These are phyloP conservation scores for Bothrops jararaca DNA, from an alignment of 2,113 vertebrate species.

Conservation along the genomic window DNA sequence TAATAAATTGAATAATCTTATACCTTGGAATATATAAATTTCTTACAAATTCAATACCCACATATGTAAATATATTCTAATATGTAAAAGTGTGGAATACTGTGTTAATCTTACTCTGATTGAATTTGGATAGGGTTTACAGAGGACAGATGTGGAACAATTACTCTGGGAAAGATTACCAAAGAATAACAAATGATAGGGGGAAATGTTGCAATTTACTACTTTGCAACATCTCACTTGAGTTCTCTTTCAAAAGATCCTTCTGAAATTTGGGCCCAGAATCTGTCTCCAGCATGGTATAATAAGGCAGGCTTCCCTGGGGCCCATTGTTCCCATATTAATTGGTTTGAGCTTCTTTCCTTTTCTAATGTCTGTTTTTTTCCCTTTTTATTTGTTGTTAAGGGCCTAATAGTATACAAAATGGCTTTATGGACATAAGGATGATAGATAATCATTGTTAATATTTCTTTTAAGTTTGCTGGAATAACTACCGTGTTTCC, in stretches of 20 bases:
- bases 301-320: not conserved
- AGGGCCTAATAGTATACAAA: not conserved
- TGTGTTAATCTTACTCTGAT: not conserved
- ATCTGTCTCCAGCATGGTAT: not conserved
- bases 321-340: not conserved
- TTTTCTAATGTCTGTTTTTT: not conserved
- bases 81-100: not conserved
- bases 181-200: not conserved
- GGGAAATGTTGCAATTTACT: not conserved
- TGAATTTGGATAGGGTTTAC: not conserved
- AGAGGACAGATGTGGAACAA: not conserved
- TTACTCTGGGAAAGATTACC: not conserved
- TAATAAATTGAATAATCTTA: not conserved
- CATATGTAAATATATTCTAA: not conserved
- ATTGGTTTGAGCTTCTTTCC: not conserved
- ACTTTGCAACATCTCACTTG: not conserved
- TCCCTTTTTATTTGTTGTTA: not conserved
- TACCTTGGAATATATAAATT: not conserved
- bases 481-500: too few relatives aligned
- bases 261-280: not conserved
- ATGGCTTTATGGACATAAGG: not conserved
- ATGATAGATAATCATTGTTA: not conserved
- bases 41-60: not conserved
- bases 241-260: not conserved
- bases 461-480: not conserved